Base-by-base conservation (phyloP, 2,797 vertebrate genomes). In the Clarias fuscus region DNA sequence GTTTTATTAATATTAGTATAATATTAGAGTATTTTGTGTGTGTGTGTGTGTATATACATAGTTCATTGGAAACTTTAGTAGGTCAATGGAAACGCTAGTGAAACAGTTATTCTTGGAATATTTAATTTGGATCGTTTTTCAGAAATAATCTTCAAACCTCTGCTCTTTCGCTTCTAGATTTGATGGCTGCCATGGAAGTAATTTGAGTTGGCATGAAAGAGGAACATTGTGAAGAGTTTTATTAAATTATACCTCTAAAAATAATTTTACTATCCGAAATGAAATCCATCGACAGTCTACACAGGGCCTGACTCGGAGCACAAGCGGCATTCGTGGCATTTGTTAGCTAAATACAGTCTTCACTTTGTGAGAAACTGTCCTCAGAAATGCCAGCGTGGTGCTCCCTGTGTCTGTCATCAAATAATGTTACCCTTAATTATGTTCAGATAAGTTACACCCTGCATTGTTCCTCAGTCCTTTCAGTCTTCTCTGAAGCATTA, bases 401-500 rank as follows among this genome's bases (percentile, higher is more conserved):
- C 73, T 56, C 33, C 59, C 24, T 20, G 17, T 40, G 68, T 48
- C 65, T 53, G n/a, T 84, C 82, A 37, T 79, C 33, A 77, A 83
- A 86, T 68, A 73, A 43, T 65, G 56, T 81, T 53, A 11, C 30
- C 43, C 43, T 61, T 68, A 67, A 85, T 87, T 84, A 84, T 20
- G 67, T 67, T 61, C 33, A 43, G 61, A 75, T 58, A 84, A 82
- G 61, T 81, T 8, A 17, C 30, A 17, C 83, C 22, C 77, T 43
- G 18, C 33, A 48, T 84, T 84, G 68, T 84, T 71, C 83, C 77
- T 68, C 43, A 20, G 61, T 85, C 71, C 71, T 79, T 84, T 80
- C 86, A 73, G 58, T 79, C 40, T 83, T 76, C 70, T 79, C n/a
- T 84, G 59, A 83, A 61, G 72, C 84, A 80, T 90, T 61, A 82